phyloP scores from a whole-genome alignment of 2,797 vertebrate species.

The Lagocephalus sceleratus region DNA sequence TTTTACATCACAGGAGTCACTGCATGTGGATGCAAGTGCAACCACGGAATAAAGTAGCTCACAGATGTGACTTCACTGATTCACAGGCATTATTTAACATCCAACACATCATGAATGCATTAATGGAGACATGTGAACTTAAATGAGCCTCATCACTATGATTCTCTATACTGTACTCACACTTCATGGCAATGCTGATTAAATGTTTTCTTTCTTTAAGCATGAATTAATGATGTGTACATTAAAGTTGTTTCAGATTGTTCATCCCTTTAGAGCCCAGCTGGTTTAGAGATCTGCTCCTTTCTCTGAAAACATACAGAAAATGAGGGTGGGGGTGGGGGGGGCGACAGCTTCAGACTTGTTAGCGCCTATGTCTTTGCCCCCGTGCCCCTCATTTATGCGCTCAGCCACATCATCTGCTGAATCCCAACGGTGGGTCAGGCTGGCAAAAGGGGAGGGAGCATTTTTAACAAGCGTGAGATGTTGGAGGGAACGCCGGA shows the following conservation, averaged over 20 bases:
- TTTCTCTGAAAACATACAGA: conserved; percentile 8
- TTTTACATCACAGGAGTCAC: conserved; percentile 29
- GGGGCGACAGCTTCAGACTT: conserved; percentile 16
- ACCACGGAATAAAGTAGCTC: background rate
- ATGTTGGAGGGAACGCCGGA: conserved; percentile 15
- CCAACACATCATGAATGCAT: too few relatives aligned
- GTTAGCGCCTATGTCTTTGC: conserved; percentile 27
- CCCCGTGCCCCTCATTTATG: conserved; percentile 37
- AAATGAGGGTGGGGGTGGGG: background rate
- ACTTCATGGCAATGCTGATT: conserved; percentile 10
- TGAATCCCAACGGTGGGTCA: conserved; percentile 44
- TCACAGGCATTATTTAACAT: too few relatives aligned
- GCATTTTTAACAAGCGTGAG: conserved; percentile 43
- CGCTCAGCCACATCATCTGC: conserved; percentile 38
- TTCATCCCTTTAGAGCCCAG: conserved; percentile 39
- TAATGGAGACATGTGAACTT: background rate
- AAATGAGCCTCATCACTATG: too few relatives aligned
- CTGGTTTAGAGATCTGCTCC: conserved; percentile 33
- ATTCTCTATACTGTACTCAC: conserved; percentile 1
- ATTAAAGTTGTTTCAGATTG: conserved; percentile 24
- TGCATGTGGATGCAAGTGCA: background rate
- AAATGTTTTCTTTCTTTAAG: conserved; percentile 16
- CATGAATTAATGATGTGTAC: conserved; percentile 23
- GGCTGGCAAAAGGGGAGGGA: conserved; percentile 13
- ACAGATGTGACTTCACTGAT: too few relatives aligned